Evolutionary conservation across 2,888 invertebrate species (phyloP).

Genomic region (Dioctria linearis): DNA sequence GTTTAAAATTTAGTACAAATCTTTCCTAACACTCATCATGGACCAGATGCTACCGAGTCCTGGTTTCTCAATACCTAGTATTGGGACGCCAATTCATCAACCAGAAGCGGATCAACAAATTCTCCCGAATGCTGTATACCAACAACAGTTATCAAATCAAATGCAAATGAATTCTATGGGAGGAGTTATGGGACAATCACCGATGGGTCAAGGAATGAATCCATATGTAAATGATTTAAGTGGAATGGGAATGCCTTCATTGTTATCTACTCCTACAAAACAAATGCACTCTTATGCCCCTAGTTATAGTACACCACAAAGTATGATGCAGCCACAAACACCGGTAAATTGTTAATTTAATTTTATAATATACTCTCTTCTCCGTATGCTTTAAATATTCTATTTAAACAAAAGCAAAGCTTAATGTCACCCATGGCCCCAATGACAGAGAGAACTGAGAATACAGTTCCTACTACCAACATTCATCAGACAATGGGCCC

Average conservation of each 20-base stretch:
- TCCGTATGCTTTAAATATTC: neutral
- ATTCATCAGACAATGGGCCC: slow-evolving; percentile 78
- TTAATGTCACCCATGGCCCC: slow-evolving; percentile 87
- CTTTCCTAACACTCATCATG: slow-evolving; percentile 73
- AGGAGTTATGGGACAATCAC: slow-evolving; percentile 53
- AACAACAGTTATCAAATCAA: slow-evolving; percentile 77
- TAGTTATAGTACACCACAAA: slow-evolving; percentile 84
- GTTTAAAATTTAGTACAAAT: neutral
- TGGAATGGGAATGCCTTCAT: slow-evolving; percentile 75
- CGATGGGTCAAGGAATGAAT: slow-evolving; percentile 61
- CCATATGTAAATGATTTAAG: slow-evolving; percentile 56
- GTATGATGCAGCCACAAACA: slow-evolving; percentile 91
- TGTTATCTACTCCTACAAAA: slow-evolving; percentile 80
- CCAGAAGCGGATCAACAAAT: slow-evolving; percentile 94
- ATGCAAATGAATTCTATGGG: slow-evolving; percentile 64
- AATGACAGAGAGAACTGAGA: slow-evolving; percentile 69
- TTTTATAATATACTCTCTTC: neutral
- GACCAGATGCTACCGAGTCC: slow-evolving; percentile 94
- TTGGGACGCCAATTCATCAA: slow-evolving; percentile 91
- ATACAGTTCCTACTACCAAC: slow-evolving; percentile 65
- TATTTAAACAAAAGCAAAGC: slow-evolving; percentile 78
- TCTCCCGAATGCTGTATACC: slow-evolving; percentile 85
- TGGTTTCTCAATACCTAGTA: slow-evolving; percentile 89
- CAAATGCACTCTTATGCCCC: slow-evolving; percentile 84
- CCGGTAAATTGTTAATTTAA: slow-evolving; percentile 75